Percentiles rank a stretch among this genome's conserved stretches.
Evolutionary conservation across 2,113 vertebrate species (phyloP).

Genomic region (Oriolus oriolus): DNA sequence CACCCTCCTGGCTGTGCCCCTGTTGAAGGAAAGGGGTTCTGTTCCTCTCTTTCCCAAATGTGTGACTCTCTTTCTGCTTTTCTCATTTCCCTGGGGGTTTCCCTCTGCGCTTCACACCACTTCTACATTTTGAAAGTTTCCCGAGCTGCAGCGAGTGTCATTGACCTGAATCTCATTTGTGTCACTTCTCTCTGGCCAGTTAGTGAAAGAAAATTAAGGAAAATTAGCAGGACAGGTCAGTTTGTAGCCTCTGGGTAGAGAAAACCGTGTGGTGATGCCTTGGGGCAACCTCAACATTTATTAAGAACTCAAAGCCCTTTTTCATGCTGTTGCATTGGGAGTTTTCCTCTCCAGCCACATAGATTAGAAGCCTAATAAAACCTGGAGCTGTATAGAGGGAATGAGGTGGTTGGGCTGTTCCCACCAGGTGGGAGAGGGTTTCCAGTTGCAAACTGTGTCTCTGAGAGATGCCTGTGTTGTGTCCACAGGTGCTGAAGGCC

Average conservation of each 20-base stretch:
- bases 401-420: neutral
- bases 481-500: constrained; percentile 89
- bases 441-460: neutral
- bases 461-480: constrained; percentile 5
- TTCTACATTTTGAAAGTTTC: neutral
- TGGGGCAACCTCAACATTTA: accelerated
- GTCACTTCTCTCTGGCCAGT: neutral
- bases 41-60: neutral
- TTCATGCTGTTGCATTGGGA: neutral
- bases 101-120: neutral
- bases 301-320: neutral
- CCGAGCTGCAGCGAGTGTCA: neutral
- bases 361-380: neutral
- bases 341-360: neutral
- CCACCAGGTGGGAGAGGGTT: neutral
- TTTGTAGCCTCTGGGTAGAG: neutral
- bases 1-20: neutral
- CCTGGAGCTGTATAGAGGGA: neutral
- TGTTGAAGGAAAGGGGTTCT: neutral
- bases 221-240: neutral
- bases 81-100: neutral
- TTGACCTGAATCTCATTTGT: constrained; percentile 4
- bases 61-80: neutral
- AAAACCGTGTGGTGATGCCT: neutral
- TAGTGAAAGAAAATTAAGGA: neutral